Evolutionary conservation across 2,797 vertebrate species (phyloP).

Genomic region (Discoglossus pictus): DNA sequence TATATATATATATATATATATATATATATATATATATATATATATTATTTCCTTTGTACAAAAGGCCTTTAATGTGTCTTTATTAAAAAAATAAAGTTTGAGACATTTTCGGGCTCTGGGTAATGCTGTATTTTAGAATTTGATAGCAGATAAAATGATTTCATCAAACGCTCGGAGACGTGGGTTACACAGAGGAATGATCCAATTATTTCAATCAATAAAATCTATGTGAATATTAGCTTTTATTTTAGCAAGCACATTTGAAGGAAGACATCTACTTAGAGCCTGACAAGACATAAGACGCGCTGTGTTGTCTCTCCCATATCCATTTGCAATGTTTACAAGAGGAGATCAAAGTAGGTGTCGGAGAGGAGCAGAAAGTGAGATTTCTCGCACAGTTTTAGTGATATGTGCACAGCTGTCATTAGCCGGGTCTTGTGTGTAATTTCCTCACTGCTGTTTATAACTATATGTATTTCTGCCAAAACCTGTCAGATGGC

Average conservation of each 20-base stretch:
- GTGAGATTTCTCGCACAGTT: slow-evolving; percentile 15
- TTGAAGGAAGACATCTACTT: slow-evolving; percentile 1
- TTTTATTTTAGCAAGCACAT: background rate
- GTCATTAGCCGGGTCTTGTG: slow-evolving; percentile 26
- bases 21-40: no score
- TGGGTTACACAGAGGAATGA: background rate
- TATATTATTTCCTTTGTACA: no score
- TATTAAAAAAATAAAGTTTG: no score
- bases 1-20: no score
- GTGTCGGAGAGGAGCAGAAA: slow-evolving; percentile 8
- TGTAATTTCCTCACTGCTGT: background rate
- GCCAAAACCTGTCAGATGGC: no score
- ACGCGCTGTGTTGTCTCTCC: background rate
- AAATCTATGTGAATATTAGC: slow-evolving; percentile 3
- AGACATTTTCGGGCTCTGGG: no score
- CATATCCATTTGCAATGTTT: slow-evolving; percentile 24
- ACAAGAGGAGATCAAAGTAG: slow-evolving; percentile 34
- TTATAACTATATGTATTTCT: no score
- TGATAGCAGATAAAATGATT: slow-evolving; percentile 16
- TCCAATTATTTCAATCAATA: slow-evolving; percentile 31
- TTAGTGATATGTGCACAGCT: background rate
- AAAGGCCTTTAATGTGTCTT: no score
- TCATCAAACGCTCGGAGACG: background rate
- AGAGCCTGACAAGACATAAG: slow-evolving; percentile 13
- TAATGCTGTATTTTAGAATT: background rate